Base-by-base conservation (phyloP, 2,888 invertebrate genomes). In the Cotesia congregata region DNA sequence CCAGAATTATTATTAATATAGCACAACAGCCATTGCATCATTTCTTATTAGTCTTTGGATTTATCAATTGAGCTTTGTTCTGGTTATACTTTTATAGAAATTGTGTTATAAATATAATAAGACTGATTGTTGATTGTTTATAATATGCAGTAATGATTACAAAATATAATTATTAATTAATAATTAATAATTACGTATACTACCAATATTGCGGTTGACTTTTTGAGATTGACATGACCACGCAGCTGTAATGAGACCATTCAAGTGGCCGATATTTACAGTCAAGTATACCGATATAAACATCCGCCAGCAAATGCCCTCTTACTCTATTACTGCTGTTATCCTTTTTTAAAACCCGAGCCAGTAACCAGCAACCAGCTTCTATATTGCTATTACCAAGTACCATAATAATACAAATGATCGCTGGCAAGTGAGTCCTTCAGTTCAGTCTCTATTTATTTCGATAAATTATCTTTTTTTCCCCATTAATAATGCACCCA, bases 141-240 rank as follows among this genome's bases (percentile, higher is more conserved):
- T 17, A 17, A 1, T 17, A 17, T 17, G 17, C 0, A 17, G 17
- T 17, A 17, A 17, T 17, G 17, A 17, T 17, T 1, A 17, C 17
- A 17, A 17, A 17, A 17, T 17, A 17, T 17, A 17, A 17, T 17
- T 17, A 17, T 3, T 30, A 30, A 30, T 17, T 17, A 17, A 30
- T 30, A 30, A 30, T 30, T 84, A 84, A 87, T 87, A 89, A 88
- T 89, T 88, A 89, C 87, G 88, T 85, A 85, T 85, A 87, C 88
- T 87, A 86, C 88, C 87, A 89, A 89, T 89, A 89, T 89, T 89
- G 30, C 30, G 88, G 88, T 87, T 87, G 88, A 88, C 88, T 89
- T 89, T 89, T 89, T 87, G 88, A 89, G 88, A 87, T 88, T 88
- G 87, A 86, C 87, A 86, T 88, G 88, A 86, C 88, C 88, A 87